Evolutionary conservation across 2,797 vertebrate genomes (phyloP).

Genomic region (Acanthopagrus latus): DNA sequence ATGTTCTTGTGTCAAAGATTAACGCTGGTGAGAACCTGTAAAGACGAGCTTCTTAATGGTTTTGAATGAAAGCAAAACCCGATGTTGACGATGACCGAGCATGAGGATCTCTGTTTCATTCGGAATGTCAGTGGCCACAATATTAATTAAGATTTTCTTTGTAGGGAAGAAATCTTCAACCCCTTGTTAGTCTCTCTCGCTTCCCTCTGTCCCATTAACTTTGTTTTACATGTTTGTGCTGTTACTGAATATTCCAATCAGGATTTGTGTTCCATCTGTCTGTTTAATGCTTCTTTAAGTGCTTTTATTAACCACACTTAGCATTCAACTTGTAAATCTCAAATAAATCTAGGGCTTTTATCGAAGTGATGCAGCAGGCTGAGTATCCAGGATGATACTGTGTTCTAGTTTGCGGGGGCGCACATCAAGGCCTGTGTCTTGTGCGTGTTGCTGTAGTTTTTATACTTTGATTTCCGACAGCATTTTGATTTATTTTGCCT

Average conservation of each 20-base stretch:
- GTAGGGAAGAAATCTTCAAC: slow-evolving; percentile 8
- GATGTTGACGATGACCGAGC: slow-evolving; percentile 22
- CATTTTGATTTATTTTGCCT: slow-evolving; percentile 25
- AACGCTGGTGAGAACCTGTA: slow-evolving; percentile 40
- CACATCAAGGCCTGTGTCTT: slow-evolving; percentile 4
- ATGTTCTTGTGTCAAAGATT: slow-evolving; percentile 61
- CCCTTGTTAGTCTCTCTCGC: slow-evolving; percentile 7
- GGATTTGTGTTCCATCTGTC: slow-evolving; percentile 21
- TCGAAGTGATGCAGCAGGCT: slow-evolving; percentile 27
- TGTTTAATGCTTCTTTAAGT: slow-evolving; percentile 53
- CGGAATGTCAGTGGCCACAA: slow-evolving; percentile 18
- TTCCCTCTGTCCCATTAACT: slow-evolving; percentile 19
- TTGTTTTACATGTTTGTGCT: slow-evolving; percentile 36
- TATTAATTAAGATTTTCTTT: slow-evolving; percentile 21
- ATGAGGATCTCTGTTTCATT: slow-evolving; percentile 22
- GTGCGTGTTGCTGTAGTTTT: slow-evolving; percentile 36
- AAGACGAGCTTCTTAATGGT: slow-evolving; percentile 40
- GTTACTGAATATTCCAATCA: slow-evolving; percentile 32
- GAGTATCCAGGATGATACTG: slow-evolving; percentile 30
- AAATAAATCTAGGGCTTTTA: slow-evolving; percentile 45
- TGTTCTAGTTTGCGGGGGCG: slow-evolving; percentile 18
- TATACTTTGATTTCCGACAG: slow-evolving; percentile 40
- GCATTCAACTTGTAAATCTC: slow-evolving; percentile 29
- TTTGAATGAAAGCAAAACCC: slow-evolving; percentile 54
- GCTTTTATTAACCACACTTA: slow-evolving; percentile 55